Conservation (phyloP, 1,140 invertebrate species). For the Drosophila sproati region DNA sequence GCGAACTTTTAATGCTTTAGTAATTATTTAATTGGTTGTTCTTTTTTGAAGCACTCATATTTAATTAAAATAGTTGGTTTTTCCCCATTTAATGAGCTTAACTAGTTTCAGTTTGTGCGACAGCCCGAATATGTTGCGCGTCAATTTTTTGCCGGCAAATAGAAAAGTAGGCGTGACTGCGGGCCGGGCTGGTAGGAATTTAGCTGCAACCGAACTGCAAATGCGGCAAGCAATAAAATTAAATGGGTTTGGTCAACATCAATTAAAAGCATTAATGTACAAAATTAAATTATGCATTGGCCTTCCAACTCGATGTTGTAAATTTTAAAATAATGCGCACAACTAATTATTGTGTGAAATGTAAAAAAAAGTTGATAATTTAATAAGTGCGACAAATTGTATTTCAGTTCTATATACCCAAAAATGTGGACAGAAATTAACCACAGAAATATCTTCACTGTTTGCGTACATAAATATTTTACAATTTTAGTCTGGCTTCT, state of each 20-base stretch:
- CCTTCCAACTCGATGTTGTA: constrained; percentile 21
- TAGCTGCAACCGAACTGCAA: background rate
- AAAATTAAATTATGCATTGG: constrained; percentile 51
- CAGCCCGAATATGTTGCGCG: constrained; percentile 47
- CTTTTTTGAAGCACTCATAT: constrained; percentile 21
- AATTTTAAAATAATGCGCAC: constrained; percentile 30
- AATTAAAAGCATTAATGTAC: constrained; percentile 48
- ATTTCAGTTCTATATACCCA: background rate
- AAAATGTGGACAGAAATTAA: background rate
- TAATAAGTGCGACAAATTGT: background rate
- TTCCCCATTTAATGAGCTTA: constrained; percentile 61
- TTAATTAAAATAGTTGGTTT: constrained; percentile 67
- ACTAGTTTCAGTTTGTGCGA: constrained; percentile 62
- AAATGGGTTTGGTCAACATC: constrained; percentile 42
- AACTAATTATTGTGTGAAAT: constrained; percentile 29
- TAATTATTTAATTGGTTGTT: background rate
- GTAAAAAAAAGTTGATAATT: background rate
- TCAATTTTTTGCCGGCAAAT: constrained; percentile 18
- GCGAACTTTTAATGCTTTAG: constrained; percentile 1
- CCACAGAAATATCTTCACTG: background rate
- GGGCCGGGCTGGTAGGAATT: background rate
- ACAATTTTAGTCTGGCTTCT: background rate
- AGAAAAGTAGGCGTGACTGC: constrained; percentile 16
- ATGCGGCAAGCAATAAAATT: constrained; percentile 23
- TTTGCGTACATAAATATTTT: background rate